Evolutionary conservation across 2,888 invertebrate species (phyloP), one percentile per base, ranked within the genome.

Genomic region (Galeruca laticollis): DNA sequence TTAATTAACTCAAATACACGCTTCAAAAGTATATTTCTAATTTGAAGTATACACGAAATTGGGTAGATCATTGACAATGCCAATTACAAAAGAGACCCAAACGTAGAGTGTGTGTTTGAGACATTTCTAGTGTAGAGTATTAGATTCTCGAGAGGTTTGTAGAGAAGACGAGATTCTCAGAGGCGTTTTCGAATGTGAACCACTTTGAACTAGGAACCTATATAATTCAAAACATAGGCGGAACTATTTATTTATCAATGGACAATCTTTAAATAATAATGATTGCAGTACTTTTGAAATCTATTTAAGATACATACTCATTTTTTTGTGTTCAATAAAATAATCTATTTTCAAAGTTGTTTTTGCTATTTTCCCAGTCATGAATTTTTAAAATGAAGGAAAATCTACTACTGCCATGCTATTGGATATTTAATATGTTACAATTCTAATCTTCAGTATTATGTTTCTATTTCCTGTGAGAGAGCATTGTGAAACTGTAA

Each of bases 71-170:
- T 54, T 26, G 26, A 54, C 54, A 54, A 54, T 11, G 54, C 54
- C 54, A 54, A 54, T 54, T 54, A 26, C 54, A 54, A 54, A 54
- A 13, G 54, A 26, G n/a, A 54, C 26, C n/a, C 31, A 13, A 26
- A 31, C n/a, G 54, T 54, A 10, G n/a, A 54, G 31, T 31, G 54
- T 31, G 54, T 54, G 31, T 54, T 54, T 54, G 54, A 54, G 54
- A 54, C 54, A n/a, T 54, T 54, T 31, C 54, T 21, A 54, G 31
- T 26, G 31, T 26, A 11, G 21, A 26, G 54, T 54, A 54, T 54
- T 54, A 54, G 54, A 54, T 54, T 26, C 26, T 54, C 21, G 31
- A 54, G 54, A 54, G 31, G 54, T 54, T 26, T 18, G 13, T 54
- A 26, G 54, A 54, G 26, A 26, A 54, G 21, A 51, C 51, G 51